These are phyloP conservation scores for Scomberomorus guttatus DNA, from an alignment of 2,797 vertebrate species.

Conservation along the genomic window DNA sequence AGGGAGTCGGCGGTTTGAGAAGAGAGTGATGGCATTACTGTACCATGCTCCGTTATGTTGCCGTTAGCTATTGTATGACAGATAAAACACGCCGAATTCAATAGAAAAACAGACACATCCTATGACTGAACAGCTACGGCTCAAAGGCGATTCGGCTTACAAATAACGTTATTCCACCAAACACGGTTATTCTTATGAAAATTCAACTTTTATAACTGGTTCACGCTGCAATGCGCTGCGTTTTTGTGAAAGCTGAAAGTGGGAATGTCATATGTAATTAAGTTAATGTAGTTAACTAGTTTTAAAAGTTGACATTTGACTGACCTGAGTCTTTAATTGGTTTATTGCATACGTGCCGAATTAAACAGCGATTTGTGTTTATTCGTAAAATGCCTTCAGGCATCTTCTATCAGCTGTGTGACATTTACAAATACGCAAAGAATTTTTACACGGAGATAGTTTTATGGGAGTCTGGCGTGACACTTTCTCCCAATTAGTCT, in stretches of 20 bases:
- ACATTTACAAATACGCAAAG: too few relatives aligned
- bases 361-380: neutral
- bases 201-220: constrained; percentile 33
- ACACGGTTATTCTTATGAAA: fast-evolving
- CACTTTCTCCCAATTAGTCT: too few relatives aligned
- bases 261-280: neutral
- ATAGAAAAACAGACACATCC: fast-evolving
- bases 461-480: neutral
- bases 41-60: constrained; percentile 19
- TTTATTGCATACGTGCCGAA: neutral
- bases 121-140: fast-evolving
- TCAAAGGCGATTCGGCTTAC: fast-evolving
- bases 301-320: constrained; percentile 14
- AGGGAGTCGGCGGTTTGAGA: neutral
- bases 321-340: fast-evolving
- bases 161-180: neutral
- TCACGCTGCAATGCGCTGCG: neutral
- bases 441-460: neutral
- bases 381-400: neutral
- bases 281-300: neutral
- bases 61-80: neutral
- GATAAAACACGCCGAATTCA: fast-evolving
- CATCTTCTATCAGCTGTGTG: neutral
- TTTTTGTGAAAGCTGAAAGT: neutral
- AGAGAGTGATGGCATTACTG: constrained; percentile 56